Percentiles rank a stretch among this genome's conserved stretches.
Conservation (phyloP, 2,888 invertebrate genomes). For the Harpalus rubripes region DNA sequence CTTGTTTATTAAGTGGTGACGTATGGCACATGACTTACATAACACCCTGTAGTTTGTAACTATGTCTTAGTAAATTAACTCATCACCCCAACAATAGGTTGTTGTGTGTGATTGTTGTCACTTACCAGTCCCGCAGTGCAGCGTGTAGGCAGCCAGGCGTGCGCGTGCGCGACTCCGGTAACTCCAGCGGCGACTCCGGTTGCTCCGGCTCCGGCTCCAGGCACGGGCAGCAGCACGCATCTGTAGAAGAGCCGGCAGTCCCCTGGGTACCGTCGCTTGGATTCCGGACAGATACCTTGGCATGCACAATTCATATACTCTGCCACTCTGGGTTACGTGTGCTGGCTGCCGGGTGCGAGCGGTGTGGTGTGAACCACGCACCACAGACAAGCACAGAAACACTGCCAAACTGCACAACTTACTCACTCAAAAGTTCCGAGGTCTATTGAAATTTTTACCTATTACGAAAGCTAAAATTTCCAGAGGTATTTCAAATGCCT, state of each 20-base stretch:
- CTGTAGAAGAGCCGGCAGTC: constrained; percentile 73
- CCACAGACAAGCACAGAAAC: not conserved
- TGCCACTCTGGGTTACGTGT: constrained; percentile 70
- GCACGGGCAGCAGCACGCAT: constrained; percentile 72
- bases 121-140: constrained; percentile 74
- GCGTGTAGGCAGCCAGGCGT: constrained; percentile 71
- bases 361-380: constrained; percentile 62
- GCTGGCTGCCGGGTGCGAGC: too few species aligned
- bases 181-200: constrained; percentile 34
- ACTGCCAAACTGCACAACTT: too few species aligned
- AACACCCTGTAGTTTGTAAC: too few species aligned
- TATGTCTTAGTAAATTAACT: too few species aligned
- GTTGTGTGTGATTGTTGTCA: constrained; percentile 60
- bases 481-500: too few species aligned
- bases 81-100: not conserved
- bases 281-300: constrained; percentile 73
- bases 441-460: too few species aligned
- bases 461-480: too few species aligned
- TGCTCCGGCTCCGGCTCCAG: constrained; percentile 14
- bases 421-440: too few species aligned
- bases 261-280: constrained; percentile 74
- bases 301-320: constrained; percentile 74
- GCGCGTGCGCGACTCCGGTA: constrained; percentile 72
- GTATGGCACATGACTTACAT: too few species aligned
- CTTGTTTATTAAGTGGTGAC: too few species aligned